These are phyloP conservation scores for Pogonophryne albipinna DNA, from an alignment of 2,797 vertebrate genomes.

Conservation along the genomic window DNA sequence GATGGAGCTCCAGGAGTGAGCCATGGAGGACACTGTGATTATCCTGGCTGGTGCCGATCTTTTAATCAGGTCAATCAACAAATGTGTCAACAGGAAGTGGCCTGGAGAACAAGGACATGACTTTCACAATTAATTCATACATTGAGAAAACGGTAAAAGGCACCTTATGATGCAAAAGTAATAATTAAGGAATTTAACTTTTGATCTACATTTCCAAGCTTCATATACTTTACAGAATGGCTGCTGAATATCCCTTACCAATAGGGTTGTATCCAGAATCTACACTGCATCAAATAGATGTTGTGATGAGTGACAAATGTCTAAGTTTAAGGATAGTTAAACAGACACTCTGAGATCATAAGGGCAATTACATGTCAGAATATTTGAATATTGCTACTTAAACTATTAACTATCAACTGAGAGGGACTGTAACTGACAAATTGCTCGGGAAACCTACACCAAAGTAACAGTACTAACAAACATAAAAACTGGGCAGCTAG, in stretches of 20 bases:
- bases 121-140: background rate
- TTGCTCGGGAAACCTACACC: too few species aligned
- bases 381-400: background rate
- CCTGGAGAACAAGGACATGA: slow-evolving; percentile 74
- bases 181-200: background rate
- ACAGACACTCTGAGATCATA: too few species aligned
- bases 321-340: too few species aligned
- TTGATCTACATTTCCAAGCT: background rate
- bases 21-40: slow-evolving; percentile 90
- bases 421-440: too few species aligned
- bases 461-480: too few species aligned
- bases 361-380: too few species aligned
- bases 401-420: background rate
- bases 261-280: too few species aligned
- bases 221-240: background rate
- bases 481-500: background rate
- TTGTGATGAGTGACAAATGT: too few species aligned
- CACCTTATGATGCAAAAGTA: background rate
- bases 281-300: too few species aligned
- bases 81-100: slow-evolving; percentile 92
- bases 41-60: slow-evolving; percentile 87
- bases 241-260: background rate
- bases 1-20: slow-evolving; percentile 87
- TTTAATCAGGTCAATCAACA: slow-evolving; percentile 83
- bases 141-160: background rate